Conservation (phyloP, 2,113 vertebrate species). For the Eulemur rufifrons region DNA sequence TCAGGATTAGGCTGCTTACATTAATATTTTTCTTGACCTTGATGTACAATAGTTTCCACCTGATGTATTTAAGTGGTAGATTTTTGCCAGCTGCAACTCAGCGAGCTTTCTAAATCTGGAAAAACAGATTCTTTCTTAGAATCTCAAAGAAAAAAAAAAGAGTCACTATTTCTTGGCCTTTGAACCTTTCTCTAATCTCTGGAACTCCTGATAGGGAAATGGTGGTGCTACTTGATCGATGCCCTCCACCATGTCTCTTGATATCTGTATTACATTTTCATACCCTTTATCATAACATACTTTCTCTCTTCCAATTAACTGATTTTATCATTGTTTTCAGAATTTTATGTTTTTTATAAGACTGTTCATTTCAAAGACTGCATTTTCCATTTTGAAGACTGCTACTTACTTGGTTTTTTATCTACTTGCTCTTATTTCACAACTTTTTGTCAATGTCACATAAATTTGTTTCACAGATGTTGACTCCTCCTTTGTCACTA, state of each 20-base stretch:
- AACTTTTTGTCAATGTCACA: neutral
- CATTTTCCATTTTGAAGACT: neutral
- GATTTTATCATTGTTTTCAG: neutral
- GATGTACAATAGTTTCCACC: neutral
- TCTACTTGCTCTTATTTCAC: conserved; percentile 11
- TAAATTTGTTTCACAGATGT: neutral
- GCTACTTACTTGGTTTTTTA: neutral
- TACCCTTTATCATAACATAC: neutral
- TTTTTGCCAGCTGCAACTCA: neutral
- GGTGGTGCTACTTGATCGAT: neutral
- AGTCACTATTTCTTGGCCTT: neutral
- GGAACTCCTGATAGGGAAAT: neutral
- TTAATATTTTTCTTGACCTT: conserved; percentile 1
- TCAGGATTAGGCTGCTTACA: neutral
- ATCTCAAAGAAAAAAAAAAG: neutral
- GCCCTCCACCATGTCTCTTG: neutral
- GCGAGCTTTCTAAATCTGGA: neutral
- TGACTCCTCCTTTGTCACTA: neutral
- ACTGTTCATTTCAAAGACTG: neutral
- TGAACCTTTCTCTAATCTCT: neutral
- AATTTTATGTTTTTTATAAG: conserved; percentile 3
- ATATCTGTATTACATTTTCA: neutral
- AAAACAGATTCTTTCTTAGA: neutral
- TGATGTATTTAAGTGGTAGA: neutral
- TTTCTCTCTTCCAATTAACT: conserved; percentile 2